Evolutionary conservation across 2,113 vertebrate genomes (phyloP).

Genomic region (Canis aureus): DNA sequence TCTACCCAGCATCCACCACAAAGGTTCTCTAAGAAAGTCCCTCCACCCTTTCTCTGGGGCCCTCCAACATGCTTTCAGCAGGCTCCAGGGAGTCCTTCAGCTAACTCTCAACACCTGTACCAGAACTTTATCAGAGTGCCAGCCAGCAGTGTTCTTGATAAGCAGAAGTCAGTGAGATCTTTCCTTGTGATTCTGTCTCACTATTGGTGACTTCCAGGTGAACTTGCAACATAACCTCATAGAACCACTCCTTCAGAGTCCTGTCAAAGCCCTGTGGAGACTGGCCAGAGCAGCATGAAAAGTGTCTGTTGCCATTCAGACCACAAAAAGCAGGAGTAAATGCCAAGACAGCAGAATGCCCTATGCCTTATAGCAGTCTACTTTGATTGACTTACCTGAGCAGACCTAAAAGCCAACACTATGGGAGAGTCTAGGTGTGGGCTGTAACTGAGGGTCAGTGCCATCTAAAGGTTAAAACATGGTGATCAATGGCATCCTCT

Average conservation of each 20-base stretch:
- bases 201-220: neutral
- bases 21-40: neutral
- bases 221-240: neutral
- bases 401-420: neutral
- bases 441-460: neutral
- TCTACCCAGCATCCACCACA: neutral
- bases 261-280: neutral
- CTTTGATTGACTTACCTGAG: neutral
- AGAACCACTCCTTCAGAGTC: neutral
- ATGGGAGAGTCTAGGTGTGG: neutral
- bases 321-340: neutral
- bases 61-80: neutral
- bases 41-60: neutral
- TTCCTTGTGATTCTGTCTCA: neutral
- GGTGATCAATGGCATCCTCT: neutral
- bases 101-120: neutral
- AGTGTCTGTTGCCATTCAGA: neutral
- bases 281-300: neutral
- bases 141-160: neutral
- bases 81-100: neutral
- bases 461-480: constrained; percentile 6
- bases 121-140: neutral
- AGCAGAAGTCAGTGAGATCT: neutral
- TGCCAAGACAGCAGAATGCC: neutral
- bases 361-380: neutral